A percentile compares a stretch with the other conserved stretches of the same genome.
These are phyloP conservation scores for Pelobates cultripes DNA, from an alignment of 2,797 vertebrate genomes.

Conservation along the genomic window DNA sequence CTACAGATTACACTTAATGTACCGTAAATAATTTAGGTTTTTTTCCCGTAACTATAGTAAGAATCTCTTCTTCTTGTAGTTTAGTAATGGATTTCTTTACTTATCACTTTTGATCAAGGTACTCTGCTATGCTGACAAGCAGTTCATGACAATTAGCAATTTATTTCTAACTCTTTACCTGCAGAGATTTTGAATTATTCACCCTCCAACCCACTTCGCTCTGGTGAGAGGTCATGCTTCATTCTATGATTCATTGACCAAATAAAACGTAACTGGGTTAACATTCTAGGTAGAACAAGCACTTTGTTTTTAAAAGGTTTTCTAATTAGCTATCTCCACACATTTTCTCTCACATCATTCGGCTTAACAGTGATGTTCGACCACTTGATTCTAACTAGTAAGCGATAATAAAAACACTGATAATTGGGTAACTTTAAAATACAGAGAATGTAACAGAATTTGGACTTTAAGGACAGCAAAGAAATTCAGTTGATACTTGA, in stretches of 20 bases:
- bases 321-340: neutral
- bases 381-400: no score
- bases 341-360: neutral
- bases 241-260: neutral
- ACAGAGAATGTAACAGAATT: no score
- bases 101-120: neutral
- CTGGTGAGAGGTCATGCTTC: neutral
- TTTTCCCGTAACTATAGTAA: neutral
- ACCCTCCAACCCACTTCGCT: neutral
- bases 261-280: neutral
- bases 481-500: no score
- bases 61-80: neutral
- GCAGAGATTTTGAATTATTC: neutral
- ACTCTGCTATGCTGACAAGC: neutral
- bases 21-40: no score
- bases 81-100: neutral
- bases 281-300: neutral
- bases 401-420: no score
- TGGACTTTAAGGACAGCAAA: no score
- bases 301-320: neutral
- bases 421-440: no score
- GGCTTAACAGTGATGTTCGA: no score
- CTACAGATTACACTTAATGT: no score
- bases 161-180: neutral
- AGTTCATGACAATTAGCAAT: neutral